These are phyloP conservation scores for Sinocyclocheilus anshuiensis DNA, from an alignment of 2,113 vertebrate species.

Conservation along the genomic window DNA sequence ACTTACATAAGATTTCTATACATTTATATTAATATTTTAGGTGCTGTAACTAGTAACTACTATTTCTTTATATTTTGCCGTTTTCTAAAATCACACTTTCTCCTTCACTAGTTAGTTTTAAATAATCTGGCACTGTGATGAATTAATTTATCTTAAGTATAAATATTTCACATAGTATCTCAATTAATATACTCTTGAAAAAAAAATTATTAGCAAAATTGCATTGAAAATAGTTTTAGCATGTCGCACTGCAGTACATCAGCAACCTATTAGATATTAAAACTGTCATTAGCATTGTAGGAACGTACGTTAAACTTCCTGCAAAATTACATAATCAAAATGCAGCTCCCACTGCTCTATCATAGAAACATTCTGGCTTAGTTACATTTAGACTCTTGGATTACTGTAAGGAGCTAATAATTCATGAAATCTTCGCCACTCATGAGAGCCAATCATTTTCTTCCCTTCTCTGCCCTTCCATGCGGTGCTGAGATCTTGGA, in stretches of 20 bases:
- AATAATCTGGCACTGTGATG: neutral
- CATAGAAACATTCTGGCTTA: neutral
- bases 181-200: too few relatives aligned
- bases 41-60: neutral
- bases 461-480: slow-evolving; percentile 19
- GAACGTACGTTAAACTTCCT: neutral
- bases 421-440: slow-evolving; percentile 30
- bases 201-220: too few relatives aligned
- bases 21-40: neutral
- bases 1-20: neutral
- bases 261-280: neutral
- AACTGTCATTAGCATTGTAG: neutral
- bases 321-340: slow-evolving; percentile 6
- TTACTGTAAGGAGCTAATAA: slow-evolving; percentile 44
- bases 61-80: neutral
- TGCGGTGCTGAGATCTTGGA: slow-evolving; percentile 22
- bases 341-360: neutral
- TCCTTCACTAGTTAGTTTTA: neutral
- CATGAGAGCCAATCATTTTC: slow-evolving; percentile 41
- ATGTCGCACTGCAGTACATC: neutral
- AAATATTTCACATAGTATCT: neutral
- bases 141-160: neutral
- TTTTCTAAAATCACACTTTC: neutral
- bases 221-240: too few relatives aligned
- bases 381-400: slow-evolving; percentile 14